phyloP scores from a whole-genome alignment of 2,888 invertebrate genomes.

The Mesorhabditis spiculigera region DNA sequence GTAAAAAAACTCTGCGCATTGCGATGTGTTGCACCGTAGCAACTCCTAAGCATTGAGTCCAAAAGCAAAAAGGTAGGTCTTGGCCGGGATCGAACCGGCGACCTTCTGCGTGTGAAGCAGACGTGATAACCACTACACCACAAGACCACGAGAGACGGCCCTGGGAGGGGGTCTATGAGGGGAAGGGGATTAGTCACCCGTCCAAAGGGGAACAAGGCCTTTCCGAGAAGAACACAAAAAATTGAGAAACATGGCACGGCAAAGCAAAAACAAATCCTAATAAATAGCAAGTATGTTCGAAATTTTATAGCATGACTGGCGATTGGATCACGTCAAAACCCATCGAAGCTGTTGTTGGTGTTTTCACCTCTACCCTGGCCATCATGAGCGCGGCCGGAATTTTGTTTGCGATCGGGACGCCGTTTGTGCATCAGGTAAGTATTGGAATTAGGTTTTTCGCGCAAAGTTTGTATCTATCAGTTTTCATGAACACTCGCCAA shows the following conservation, averaged over 20 bases:
- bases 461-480: too few species aligned
- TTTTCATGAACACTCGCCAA: too few species aligned
- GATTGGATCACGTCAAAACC: constrained; percentile 57
- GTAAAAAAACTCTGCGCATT: too few species aligned
- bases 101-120: constrained; percentile 53
- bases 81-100: constrained; percentile 47
- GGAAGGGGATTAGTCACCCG: too few species aligned
- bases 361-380: constrained; percentile 52
- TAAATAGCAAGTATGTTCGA: too few species aligned
- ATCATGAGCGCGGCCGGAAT: constrained; percentile 52
- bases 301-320: constrained; percentile 48
- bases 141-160: constrained; percentile 15
- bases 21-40: too few species aligned
- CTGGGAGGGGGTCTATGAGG: too few species aligned
- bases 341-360: constrained; percentile 54
- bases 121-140: constrained; percentile 54
- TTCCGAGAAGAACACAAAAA: too few species aligned
- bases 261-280: too few species aligned
- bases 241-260: too few species aligned
- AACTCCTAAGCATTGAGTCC: too few species aligned
- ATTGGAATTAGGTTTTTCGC: not conserved
- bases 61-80: constrained; percentile 20
- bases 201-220: too few species aligned
- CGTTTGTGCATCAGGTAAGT: constrained; percentile 50
- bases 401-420: constrained; percentile 49